Conservation (phyloP, 2,797 vertebrate species). For the Spinus pinus region DNA sequence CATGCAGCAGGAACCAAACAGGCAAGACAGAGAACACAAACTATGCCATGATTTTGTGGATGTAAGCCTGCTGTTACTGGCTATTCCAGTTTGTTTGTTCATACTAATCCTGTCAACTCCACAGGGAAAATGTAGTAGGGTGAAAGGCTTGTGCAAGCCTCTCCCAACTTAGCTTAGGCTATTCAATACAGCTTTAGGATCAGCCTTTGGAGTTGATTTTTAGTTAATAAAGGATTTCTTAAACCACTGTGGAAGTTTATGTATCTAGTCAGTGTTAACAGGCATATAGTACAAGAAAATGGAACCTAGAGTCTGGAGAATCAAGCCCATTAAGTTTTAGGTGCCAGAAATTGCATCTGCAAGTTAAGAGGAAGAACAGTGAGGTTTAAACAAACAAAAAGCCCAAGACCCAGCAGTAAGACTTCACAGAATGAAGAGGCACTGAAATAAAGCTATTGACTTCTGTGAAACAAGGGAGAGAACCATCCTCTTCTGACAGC, state of each 20-base stretch:
- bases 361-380: neutral
- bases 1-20: neutral
- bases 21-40: neutral
- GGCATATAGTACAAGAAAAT: neutral
- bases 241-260: neutral
- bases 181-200: neutral
- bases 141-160: neutral
- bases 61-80: neutral
- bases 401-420: neutral
- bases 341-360: neutral
- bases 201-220: neutral
- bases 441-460: neutral
- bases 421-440: neutral
- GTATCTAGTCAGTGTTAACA: neutral
- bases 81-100: neutral
- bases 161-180: neutral
- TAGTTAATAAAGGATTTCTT: neutral
- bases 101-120: neutral
- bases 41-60: neutral
- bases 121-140: rapidly evolving
- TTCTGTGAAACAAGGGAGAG: neutral
- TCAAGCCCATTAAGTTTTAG: neutral
- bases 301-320: neutral
- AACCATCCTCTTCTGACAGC: neutral
- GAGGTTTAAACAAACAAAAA: neutral